A percentile compares a stretch with the other conserved stretches of the same genome.
These are phyloP conservation scores for Pollimyrus isidori DNA, from an alignment of 2,113 vertebrate species.

Conservation along the genomic window DNA sequence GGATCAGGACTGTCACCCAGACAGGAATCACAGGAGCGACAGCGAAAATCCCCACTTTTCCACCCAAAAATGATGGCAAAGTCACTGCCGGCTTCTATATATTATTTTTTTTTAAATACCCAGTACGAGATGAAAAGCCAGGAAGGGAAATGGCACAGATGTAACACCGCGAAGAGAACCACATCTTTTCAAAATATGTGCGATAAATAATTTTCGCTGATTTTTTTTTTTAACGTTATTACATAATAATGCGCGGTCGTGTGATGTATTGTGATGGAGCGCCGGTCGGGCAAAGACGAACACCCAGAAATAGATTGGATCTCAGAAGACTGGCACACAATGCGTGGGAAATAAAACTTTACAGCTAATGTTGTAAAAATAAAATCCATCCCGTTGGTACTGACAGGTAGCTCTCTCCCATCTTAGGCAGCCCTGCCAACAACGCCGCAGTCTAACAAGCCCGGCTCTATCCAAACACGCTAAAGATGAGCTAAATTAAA, in stretches of 20 bases:
- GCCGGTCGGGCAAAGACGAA: slow-evolving; percentile 23
- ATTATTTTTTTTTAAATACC: slow-evolving; percentile 37
- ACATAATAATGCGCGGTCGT: slow-evolving; percentile 3
- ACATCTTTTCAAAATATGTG: not conserved
- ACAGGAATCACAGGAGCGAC: slow-evolving; percentile 53
- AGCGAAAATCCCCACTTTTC: slow-evolving; percentile 47
- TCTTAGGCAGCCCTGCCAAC: not conserved
- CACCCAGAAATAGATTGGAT: slow-evolving; percentile 20
- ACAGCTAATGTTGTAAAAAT: slow-evolving; percentile 11
- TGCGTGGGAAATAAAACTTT: slow-evolving; percentile 14
- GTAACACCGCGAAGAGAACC: not conserved
- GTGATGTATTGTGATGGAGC: slow-evolving; percentile 41
- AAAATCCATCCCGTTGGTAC: not conserved
- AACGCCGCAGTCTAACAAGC: not conserved
- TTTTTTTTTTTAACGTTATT: not conserved
- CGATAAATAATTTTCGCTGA: not conserved
- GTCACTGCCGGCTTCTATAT: slow-evolving; percentile 52
- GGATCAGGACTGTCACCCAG: slow-evolving; percentile 66
- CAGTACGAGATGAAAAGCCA: slow-evolving; percentile 50
- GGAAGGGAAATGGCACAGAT: slow-evolving; percentile 62
- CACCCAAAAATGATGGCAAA: slow-evolving; percentile 34
- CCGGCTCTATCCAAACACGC: not conserved
- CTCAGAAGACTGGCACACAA: slow-evolving; percentile 2
- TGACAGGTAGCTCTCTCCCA: not conserved
- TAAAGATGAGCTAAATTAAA: not conserved